Evolutionary conservation across 2,888 invertebrate genomes (phyloP), one percentile per base, ranked within the genome.

Genomic region (Phytoseiulus persimilis): DNA sequence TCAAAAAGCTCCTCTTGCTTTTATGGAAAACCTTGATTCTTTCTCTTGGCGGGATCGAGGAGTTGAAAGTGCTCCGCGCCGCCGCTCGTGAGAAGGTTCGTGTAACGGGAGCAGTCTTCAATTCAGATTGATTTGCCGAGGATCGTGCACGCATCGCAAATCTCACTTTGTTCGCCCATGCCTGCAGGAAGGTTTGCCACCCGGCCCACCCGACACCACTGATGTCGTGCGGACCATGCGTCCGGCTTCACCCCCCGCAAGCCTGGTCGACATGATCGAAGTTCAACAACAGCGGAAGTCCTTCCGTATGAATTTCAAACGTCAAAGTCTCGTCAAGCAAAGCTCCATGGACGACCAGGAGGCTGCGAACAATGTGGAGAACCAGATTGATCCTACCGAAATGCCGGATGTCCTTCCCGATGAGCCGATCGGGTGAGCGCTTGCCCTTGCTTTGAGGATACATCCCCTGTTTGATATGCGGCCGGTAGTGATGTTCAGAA

Each of bases 1-100:
- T 99, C 95, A 98, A 98, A 93, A 99, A 99, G 93, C 96, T 99
- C 18, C 94, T 99, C 31, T 93, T 99, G 89, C 93, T 99, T 31
- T 93, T 98, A 0, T 99, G 99, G 99, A 99, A 99, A 94, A 95
- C 97, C 18, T 95, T 98, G 90, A 94, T 99, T 90, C 91, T 93
- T 0, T 96, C 96, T 28, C 94, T 99, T 89, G 99, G 99, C 32
- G 99, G 98, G 11, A 96, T 96, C 92, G 95, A 95, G 90, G 95
- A 95, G 90, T 93, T 98, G 45, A 95, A 95, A 92, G 95, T 95
- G 91, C 93, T 96, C 90, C 98, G 98, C 93, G 92, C 91, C 90
- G 91, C 92, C 89, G 92, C 93, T 83, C 92, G 94, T 83, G 94
- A 94, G 90, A 94, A 94, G 91, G 94, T 95, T 92, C 32, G 84